Evolutionary conservation across 2,113 vertebrate species (phyloP).

Genomic region (human (Homo sapiens)): GRCh38 chr4:79454001-79454500

Average conservation of each 20-base stretch:
- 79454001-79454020: constrained; percentile 66
- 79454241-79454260: background rate
- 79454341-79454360: background rate
- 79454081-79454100: background rate
- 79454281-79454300: background rate
- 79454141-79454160: constrained; percentile 5
- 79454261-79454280: background rate
- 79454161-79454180: background rate
- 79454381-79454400: background rate
- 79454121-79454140: background rate
- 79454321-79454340: background rate
- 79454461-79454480: background rate
- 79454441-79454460: background rate
- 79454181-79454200: background rate
- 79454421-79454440: background rate
- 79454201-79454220: background rate
- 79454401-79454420: background rate
- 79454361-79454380: background rate
- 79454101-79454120: background rate
- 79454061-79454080: constrained; percentile 81
- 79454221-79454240: background rate
- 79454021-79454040: constrained; percentile 37
- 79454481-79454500: background rate
- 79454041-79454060: constrained; percentile 48
- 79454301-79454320: constrained; percentile 21